Evolutionary conservation across 1,140 invertebrate species (phyloP), one percentile per base, ranked within the genome.

Genomic region (Nasonia longicornis): DNA sequence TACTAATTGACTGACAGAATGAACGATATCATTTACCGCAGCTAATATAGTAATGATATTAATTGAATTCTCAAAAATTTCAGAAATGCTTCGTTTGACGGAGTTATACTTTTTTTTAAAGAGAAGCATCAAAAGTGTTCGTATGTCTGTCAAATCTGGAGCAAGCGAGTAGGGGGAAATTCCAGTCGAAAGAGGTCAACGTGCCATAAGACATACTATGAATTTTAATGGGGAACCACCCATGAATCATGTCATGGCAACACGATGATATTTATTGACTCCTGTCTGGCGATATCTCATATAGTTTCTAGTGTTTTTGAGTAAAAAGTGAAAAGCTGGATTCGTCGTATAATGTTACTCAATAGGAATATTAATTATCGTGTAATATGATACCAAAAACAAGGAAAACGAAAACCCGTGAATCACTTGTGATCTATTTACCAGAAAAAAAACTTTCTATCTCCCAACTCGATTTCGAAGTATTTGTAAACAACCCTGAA

Each of bases 141-240:
- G 26, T 29, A 42, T 42, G 14, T 72, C 70, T 72, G 52, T 73
- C 31, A 11, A 52, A 73, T 73, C 22, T 73, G 26, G 72, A 74
- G 29, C 42, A 73, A 14, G 45, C 45, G 71, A 48, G 35, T 66
- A 31, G 58, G 58, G 74, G 45, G 74, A 66, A 75, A 76, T 64
- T 76, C 74, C 74, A 76, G 16, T 6, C 31, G 20, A 76, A 76
- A 66, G 74, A 64, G 74, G 74, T 76, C 74, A 76, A 76, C 63
- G 74, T 42, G 74, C 58, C 74, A 66, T n/a, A 22, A n/a, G 35
- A 76, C 74, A 10, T 66, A 38, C 29, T 58, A 58, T 66, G 74
- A 76, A 76, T 76, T 66, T 66, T 42, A 66, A 76, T 42, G 29
- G 10, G 63, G 31, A 38, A 58, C 31, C 74, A 66, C 26, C 8